A percentile compares a stretch with the other conserved stretches of the same genome.
Evolutionary conservation across 2,888 invertebrate species (phyloP).

Genomic region (Cryptus viduatorius): DNA sequence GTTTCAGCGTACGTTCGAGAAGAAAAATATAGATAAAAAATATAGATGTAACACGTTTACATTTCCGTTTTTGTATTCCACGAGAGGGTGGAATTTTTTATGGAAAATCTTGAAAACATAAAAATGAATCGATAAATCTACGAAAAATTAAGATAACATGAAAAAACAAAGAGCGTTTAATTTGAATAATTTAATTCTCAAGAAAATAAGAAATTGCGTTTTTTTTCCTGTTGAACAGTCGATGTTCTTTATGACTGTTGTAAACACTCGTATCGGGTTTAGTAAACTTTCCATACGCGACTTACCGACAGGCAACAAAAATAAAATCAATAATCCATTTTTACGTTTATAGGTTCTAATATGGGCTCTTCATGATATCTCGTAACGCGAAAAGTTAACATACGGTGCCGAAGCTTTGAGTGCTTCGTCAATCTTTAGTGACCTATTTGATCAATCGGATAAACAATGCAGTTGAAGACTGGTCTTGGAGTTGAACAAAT

Average conservation of each 20-base stretch:
- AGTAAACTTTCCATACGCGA: too few relatives aligned
- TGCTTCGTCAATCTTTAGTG: constrained; percentile 15
- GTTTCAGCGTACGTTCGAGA: constrained; percentile 22
- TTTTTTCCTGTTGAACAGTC: too few relatives aligned
- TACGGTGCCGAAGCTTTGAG: constrained; percentile 1
- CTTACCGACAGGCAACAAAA: neutral
- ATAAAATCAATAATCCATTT: neutral
- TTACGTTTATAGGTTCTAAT: neutral
- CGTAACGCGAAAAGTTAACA: constrained; percentile 9
- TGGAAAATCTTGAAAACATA: too few relatives aligned
- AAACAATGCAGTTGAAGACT: constrained; percentile 42
- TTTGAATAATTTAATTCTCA: too few relatives aligned
- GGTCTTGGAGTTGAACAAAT: constrained; percentile 21
- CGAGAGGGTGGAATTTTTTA: neutral
- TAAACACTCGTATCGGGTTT: neutral
- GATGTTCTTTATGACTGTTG: too few relatives aligned
- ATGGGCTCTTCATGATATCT: constrained; percentile 1
- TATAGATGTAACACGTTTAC: neutral
- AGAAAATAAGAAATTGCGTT: too few relatives aligned
- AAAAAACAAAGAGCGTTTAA: neutral
- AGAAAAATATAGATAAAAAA: neutral
- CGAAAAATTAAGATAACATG: neutral
- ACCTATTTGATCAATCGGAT: constrained; percentile 48
- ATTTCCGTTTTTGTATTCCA: neutral
- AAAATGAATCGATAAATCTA: neutral